Base-by-base conservation (phyloP, 1,140 invertebrate genomes). In the Calycopis cecrops region DNA sequence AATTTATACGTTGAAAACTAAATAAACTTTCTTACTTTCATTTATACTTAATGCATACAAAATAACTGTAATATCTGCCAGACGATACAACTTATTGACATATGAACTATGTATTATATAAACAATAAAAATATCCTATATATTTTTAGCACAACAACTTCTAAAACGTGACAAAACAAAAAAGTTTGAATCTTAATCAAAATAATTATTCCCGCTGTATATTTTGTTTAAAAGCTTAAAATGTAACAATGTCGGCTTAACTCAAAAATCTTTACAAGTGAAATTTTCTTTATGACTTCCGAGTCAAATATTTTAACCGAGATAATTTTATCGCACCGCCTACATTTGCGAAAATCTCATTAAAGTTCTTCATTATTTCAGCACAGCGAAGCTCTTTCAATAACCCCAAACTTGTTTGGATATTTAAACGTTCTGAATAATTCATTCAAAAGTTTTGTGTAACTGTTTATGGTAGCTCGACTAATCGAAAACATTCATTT, bases 271-370 rank as follows among this genome's bases (percentile, higher is more conserved):
- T 61, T 55, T 54, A 63, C 63, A 63, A 59, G 53, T 59, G 49
- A 64, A 67, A 67, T 62, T 62, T 59, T 63, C 57, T 64, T 67
- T 67, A 67, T 64, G 62, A 59, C 59, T 67, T 67, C 65, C 65
- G 65, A 64, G 52, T 55, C 55, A 35, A 64, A 67, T 67, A 67
- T 60, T 67, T 67, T 67, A 67, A 60, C 57, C 55, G 21, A 56
- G 42, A 66, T 66, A 63, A 56, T 61, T 65, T 55, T 56, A 56
- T 57, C 51, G 48, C 55, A n/a, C 50, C 55, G 51, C 60, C 51
- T 61, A 59, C 50, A 61, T 59, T 62, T 60, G 57, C 47, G 54
- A 55, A 59, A 59, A 54, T 57, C 48, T 65, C 54, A 55, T 62
- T 63, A 55, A 60, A 57, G 21, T 62, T 55, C 38, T 54, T 55